Evolutionary conservation across 2,113 vertebrate genomes (phyloP).

Genomic region (Elaphurus davidianus): DNA sequence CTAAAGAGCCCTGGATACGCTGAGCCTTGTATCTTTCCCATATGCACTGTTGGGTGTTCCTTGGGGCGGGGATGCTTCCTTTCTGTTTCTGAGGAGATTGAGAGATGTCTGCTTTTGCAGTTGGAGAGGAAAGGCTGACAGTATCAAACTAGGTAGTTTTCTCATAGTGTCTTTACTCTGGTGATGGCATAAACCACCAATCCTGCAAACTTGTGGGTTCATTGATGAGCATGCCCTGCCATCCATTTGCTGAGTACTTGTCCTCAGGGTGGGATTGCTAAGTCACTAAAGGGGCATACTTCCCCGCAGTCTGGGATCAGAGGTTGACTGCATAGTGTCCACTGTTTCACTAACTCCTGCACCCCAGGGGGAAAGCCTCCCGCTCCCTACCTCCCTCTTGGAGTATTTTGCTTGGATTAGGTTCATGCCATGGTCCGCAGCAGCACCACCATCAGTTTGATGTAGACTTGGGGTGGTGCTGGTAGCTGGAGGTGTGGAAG

Average conservation of each 20-base stretch:
- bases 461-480: neutral
- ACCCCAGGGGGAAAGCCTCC: neutral
- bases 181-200: neutral
- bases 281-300: neutral
- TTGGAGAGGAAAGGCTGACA: neutral
- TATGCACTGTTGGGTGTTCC: neutral
- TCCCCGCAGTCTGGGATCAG: neutral
- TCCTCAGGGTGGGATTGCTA: neutral
- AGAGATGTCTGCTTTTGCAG: constrained; percentile 36
- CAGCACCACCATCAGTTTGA: neutral
- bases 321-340: neutral
- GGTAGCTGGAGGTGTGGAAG: neutral
- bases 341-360: neutral
- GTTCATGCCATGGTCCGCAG: neutral
- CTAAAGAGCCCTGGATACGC: neutral
- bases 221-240: neutral
- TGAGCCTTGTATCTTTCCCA: neutral
- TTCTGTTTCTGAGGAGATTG: neutral
- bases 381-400: neutral
- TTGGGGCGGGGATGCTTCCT: neutral
- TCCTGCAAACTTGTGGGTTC: neutral
- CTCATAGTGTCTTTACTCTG: neutral
- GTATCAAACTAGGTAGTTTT: constrained; percentile 5
- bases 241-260: constrained; percentile 1
- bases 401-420: neutral